These are phyloP conservation scores for Quadroppia sp. DNA, from an alignment of 2,888 invertebrate species.

Conservation along the genomic window DNA sequence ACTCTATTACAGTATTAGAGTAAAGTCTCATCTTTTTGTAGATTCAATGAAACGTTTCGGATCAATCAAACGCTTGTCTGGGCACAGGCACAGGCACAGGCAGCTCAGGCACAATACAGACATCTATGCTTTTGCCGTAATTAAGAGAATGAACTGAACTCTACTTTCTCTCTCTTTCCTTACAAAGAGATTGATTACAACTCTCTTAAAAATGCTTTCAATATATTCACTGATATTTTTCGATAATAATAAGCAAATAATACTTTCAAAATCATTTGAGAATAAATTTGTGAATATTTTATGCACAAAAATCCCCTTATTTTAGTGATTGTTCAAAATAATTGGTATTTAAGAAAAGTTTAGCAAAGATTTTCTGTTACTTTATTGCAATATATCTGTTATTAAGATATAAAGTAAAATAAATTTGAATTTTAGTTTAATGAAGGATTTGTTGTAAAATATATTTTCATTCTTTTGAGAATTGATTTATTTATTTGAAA, in stretches of 20 bases:
- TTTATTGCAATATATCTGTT: background rate
- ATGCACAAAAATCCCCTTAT: conserved; percentile 29
- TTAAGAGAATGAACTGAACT: conserved; percentile 16
- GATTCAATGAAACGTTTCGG: conserved; percentile 38
- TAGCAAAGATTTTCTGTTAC: background rate
- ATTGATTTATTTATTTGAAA: background rate
- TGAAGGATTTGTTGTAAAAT: conserved; percentile 26
- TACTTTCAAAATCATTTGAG: conserved; percentile 25
- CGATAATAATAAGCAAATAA: conserved; percentile 19
- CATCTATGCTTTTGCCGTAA: conserved; percentile 31
- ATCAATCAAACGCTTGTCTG: conserved; percentile 38
- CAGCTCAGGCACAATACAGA: background rate
- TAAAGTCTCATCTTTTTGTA: conserved; percentile 35
- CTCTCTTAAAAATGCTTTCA: background rate
- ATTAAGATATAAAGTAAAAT: background rate
- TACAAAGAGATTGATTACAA: conserved; percentile 15
- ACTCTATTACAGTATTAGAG: conserved; percentile 11
- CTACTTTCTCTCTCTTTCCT: background rate
- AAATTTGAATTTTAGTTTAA: background rate
- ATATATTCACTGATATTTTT: background rate
- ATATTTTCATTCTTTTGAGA: conserved; percentile 1
- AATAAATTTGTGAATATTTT: conserved; percentile 25
- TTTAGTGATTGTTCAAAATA: conserved; percentile 25
- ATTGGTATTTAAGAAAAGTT: conserved; percentile 2
- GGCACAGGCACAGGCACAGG: conserved; percentile 18